phyloP scores from a whole-genome alignment of 2,888 invertebrate genomes.

The Oligia fasciuncula region DNA sequence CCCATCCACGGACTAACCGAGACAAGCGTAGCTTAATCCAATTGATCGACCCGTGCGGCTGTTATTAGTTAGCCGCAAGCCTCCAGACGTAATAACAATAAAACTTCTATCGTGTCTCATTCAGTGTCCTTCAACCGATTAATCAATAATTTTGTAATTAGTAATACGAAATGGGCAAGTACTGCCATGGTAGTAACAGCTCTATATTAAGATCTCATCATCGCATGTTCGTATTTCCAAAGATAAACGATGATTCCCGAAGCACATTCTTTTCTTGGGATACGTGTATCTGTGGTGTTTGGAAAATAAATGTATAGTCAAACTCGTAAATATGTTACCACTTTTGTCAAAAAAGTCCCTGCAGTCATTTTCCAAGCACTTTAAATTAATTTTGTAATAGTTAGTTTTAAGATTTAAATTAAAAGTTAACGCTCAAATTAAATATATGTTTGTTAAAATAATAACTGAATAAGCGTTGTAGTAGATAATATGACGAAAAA shows the following conservation, averaged over 20 bases:
- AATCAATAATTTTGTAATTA: too few species aligned
- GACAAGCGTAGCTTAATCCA: too few species aligned
- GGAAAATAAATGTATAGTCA: neutral
- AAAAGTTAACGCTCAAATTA: neutral
- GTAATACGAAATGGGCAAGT: too few species aligned
- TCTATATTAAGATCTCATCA: neutral
- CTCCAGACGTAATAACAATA: too few species aligned
- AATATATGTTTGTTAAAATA: neutral
- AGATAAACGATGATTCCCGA: neutral
- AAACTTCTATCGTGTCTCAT: too few species aligned
- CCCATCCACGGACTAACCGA: too few species aligned
- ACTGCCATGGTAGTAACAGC: neutral
- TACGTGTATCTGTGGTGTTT: neutral
- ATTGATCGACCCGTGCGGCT: too few species aligned
- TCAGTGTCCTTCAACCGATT: too few species aligned
- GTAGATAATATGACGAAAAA: neutral
- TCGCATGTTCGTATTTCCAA: neutral
- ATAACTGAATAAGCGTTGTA: neutral
- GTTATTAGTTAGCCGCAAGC: too few species aligned
- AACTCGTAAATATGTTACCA: neutral
- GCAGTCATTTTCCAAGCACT: neutral
- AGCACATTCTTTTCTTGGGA: neutral
- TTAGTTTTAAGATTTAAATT: conserved; percentile 17
- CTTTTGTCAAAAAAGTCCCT: neutral
- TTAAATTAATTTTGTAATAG: conserved; percentile 1